Evolutionary conservation across 2,888 invertebrate genomes (phyloP).

Genomic region (Clistopyga incitator): DNA sequence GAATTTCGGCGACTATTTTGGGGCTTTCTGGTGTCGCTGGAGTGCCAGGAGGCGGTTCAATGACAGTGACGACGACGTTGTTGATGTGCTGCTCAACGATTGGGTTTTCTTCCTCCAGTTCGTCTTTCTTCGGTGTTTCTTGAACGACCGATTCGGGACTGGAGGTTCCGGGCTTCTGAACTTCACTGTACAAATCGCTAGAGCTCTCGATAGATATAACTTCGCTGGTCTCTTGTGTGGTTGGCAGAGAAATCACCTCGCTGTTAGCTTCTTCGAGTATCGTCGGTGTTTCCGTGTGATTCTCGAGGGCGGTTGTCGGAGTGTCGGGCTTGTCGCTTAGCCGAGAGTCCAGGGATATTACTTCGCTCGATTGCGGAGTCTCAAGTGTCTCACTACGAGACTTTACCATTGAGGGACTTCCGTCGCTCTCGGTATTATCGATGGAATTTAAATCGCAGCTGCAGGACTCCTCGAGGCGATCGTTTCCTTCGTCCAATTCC

Average conservation of each 20-base stretch:
- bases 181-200: conserved; percentile 87
- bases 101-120: conserved; percentile 45
- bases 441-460: conserved; percentile 84
- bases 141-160: conserved; percentile 72
- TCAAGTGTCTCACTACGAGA: conserved; percentile 81
- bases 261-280: conserved; percentile 80
- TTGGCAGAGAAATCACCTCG: conserved; percentile 77
- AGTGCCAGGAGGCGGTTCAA: conserved; percentile 75
- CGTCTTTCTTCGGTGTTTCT: conserved; percentile 67
- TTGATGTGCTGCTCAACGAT: conserved; percentile 68
- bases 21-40: conserved; percentile 49
- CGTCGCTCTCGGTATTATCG: conserved; percentile 84
- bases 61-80: conserved; percentile 83
- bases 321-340: conserved; percentile 83
- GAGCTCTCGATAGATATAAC: conserved; percentile 86
- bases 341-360: conserved; percentile 85
- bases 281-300: conserved; percentile 79
- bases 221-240: conserved; percentile 84
- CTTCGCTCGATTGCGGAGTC: conserved; percentile 83
- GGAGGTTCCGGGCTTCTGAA: conserved; percentile 86
- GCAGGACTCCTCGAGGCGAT: conserved; percentile 82
- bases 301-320: conserved; percentile 73
- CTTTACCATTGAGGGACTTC: conserved; percentile 85
- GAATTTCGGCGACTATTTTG: not conserved
- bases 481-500: conserved; percentile 82